Percentiles rank a stretch among this genome's conserved stretches.
phyloP scores from a whole-genome alignment of 2,888 invertebrate genomes.

The Caenorhabditis japonica region DNA sequence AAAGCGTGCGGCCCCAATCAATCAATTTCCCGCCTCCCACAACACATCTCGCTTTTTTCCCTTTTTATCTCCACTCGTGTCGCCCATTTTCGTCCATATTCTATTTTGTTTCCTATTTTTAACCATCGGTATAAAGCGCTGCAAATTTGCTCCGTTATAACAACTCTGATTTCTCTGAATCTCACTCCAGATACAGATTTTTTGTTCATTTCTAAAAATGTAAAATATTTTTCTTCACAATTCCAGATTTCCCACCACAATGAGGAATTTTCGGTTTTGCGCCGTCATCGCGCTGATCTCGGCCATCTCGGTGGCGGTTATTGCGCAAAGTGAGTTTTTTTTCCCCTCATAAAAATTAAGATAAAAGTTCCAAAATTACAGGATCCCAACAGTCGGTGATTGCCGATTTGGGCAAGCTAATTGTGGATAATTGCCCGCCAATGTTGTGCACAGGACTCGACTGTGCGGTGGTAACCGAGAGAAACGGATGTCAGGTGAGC shows the following conservation, averaged over 20 bases:
- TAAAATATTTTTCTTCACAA: too few relatives aligned
- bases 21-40: not conserved
- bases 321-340: constrained; percentile 43
- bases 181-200: too few relatives aligned
- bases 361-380: constrained; percentile 17
- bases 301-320: constrained; percentile 26
- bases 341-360: not conserved
- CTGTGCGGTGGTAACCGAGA: constrained; percentile 76
- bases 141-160: too few relatives aligned
- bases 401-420: constrained; percentile 76
- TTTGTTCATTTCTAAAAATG: too few relatives aligned
- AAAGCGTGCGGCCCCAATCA: not conserved
- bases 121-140: too few relatives aligned
- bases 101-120: not conserved
- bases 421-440: constrained; percentile 77
- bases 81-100: constrained; percentile 5
- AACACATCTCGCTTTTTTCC: constrained; percentile 2
- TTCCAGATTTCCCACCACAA: too few relatives aligned
- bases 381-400: constrained; percentile 69
- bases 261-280: constrained; percentile 36
- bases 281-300: constrained; percentile 34
- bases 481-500: constrained; percentile 76
- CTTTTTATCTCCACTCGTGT: constrained; percentile 4
- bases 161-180: too few relatives aligned
- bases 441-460: constrained; percentile 77